phyloP scores from a whole-genome alignment of 1,140 invertebrate species.

The Ostrea edulis region DNA sequence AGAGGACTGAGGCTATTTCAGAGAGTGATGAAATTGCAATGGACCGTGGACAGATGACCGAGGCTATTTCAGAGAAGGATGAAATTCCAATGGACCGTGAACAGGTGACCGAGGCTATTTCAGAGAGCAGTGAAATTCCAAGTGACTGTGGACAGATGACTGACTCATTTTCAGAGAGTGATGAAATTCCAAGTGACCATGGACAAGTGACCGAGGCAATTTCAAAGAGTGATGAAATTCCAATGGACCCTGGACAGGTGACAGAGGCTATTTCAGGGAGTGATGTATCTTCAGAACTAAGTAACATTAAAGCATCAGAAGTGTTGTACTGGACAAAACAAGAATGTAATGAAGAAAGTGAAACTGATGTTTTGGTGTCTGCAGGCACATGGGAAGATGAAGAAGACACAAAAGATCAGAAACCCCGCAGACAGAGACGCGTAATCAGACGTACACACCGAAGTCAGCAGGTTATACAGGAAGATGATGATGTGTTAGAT shows the following conservation, averaged over 20 bases:
- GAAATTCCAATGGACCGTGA: not conserved
- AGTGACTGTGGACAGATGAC: no score
- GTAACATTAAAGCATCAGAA: conserved; percentile 9
- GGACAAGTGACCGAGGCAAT: not conserved
- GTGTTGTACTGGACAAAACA: conserved; percentile 4
- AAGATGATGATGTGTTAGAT: not conserved
- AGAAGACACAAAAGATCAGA: not conserved
- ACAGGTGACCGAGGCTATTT: not conserved
- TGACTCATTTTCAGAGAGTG: no score
- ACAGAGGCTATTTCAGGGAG: not conserved
- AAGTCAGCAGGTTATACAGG: not conserved
- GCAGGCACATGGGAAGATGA: not conserved
- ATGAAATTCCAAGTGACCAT: not conserved
- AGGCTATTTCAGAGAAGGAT: not conserved
- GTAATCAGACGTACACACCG: not conserved
- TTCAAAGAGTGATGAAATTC: not conserved
- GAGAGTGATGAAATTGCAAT: not conserved
- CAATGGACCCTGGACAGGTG: not conserved
- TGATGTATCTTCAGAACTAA: not conserved
- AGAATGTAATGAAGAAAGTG: not conserved
- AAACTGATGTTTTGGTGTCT: not conserved
- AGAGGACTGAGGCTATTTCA: not conserved
- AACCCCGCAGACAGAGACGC: conserved; percentile 23
- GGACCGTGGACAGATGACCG: not conserved
- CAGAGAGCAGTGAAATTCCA: no score